Evolutionary conservation across 2,888 invertebrate species (phyloP).

Genomic region (Napeogenes sylphis): DNA sequence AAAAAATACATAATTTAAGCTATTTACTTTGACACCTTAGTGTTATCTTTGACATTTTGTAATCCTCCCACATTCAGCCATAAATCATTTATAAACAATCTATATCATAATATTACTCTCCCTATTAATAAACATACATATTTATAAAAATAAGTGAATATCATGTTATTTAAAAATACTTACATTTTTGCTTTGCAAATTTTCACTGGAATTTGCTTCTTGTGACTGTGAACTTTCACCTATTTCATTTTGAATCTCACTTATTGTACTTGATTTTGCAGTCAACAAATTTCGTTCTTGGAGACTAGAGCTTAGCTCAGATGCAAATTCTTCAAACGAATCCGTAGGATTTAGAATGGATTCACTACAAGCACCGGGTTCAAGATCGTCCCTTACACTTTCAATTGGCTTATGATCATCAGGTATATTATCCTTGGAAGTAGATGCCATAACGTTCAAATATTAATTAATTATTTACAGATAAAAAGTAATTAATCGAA

Average conservation of each 20-base stretch:
- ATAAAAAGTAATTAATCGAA: too few species aligned
- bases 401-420: constrained; percentile 35
- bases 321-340: constrained; percentile 83
- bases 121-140: background rate
- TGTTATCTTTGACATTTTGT: background rate
- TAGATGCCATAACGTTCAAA: constrained; percentile 55
- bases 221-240: constrained; percentile 57
- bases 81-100: background rate
- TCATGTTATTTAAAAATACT: constrained; percentile 32
- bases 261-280: constrained; percentile 76
- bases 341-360: constrained; percentile 84
- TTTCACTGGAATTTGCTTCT: constrained; percentile 59
- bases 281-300: constrained; percentile 75
- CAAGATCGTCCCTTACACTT: constrained; percentile 51
- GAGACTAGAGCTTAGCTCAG: constrained; percentile 80
- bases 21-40: too few species aligned
- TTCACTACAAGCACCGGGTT: constrained; percentile 75
- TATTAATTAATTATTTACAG: background rate
- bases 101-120: background rate
- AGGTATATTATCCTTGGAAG: constrained; percentile 53
- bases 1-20: too few species aligned
- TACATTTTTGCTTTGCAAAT: constrained; percentile 64
- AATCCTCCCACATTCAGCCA: background rate
- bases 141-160: background rate
- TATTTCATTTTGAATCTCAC: constrained; percentile 77